Percentiles rank a stretch among this genome's conserved stretches.
phyloP scores from a whole-genome alignment of 2,113 vertebrate genomes.

The Piprites chloris region DNA sequence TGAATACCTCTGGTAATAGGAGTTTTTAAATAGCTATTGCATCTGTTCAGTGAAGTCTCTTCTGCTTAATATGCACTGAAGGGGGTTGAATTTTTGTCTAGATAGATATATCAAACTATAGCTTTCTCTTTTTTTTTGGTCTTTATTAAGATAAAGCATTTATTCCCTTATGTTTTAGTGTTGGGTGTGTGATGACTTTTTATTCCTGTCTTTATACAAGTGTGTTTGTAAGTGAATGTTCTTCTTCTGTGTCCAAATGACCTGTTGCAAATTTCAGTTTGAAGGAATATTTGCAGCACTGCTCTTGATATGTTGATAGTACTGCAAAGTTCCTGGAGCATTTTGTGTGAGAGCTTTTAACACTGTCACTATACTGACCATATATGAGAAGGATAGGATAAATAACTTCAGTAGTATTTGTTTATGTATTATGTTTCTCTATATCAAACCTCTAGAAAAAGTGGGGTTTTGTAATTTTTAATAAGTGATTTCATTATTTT shows the following conservation, averaged over 20 bases:
- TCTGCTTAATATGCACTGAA: slow-evolving; percentile 11
- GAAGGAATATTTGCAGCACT: slow-evolving; percentile 58
- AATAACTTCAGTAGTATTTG: background rate
- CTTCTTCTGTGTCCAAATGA: background rate
- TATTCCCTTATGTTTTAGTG: slow-evolving; percentile 62
- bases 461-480: background rate
- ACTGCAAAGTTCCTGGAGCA: slow-evolving; percentile 58
- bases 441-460: background rate
- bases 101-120: slow-evolving; percentile 44
- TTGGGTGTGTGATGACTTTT: slow-evolving; percentile 49
- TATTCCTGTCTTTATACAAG: slow-evolving; percentile 69
- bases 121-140: slow-evolving; percentile 53
- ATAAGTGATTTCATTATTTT: background rate
- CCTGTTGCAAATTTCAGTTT: slow-evolving; percentile 40
- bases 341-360: slow-evolving; percentile 65
- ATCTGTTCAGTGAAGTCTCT: slow-evolving; percentile 46
- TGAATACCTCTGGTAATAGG: slow-evolving; percentile 4
- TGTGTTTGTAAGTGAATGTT: background rate
- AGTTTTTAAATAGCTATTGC: slow-evolving; percentile 42
- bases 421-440: background rate
- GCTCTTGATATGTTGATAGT: background rate
- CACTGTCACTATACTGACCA: background rate
- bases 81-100: slow-evolving; percentile 16
- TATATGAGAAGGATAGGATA: background rate
- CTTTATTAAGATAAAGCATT: slow-evolving; percentile 55